These are phyloP conservation scores for Xestia xanthographa DNA, from an alignment of 2,888 invertebrate genomes.

Conservation along the genomic window DNA sequence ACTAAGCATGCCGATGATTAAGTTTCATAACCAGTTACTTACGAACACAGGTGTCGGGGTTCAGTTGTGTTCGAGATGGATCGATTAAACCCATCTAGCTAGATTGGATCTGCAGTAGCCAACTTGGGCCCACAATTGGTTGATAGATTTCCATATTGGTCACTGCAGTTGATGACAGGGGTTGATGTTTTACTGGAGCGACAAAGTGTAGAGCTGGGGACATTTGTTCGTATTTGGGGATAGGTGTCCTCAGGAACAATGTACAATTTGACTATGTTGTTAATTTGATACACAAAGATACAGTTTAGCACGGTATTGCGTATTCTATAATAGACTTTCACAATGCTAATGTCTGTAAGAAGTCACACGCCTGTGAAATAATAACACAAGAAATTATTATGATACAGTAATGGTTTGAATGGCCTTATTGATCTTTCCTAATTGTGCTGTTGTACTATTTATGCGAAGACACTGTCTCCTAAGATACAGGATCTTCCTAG, in stretches of 20 bases:
- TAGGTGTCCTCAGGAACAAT: not conserved
- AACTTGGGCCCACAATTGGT: not conserved
- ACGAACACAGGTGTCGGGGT: too few relatives aligned
- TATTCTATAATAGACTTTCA: not conserved
- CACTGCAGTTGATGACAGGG: too few relatives aligned
- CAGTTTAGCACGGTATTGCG: not conserved
- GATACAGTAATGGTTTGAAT: not conserved
- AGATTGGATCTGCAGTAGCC: not conserved
- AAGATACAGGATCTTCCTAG: too few relatives aligned
- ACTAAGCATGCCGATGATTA: too few relatives aligned
- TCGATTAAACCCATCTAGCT: not conserved
- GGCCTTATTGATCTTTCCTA: not conserved
- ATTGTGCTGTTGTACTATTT: too few relatives aligned
- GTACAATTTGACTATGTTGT: not conserved
- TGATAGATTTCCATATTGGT: not conserved
- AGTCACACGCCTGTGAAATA: not conserved
- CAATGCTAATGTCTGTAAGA: not conserved
- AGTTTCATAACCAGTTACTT: too few relatives aligned
- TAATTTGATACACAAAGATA: too few relatives aligned
- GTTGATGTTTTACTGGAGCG: too few relatives aligned
- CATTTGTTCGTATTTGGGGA: too few relatives aligned
- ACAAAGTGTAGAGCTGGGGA: not conserved
- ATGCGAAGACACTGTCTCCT: too few relatives aligned
- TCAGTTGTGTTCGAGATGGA: not conserved
- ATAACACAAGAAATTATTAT: slow-evolving; percentile 2